Evolutionary conservation across 2,888 invertebrate genomes (phyloP), one percentile per base, ranked within the genome.

Genomic region (Hesperia comma): DNA sequence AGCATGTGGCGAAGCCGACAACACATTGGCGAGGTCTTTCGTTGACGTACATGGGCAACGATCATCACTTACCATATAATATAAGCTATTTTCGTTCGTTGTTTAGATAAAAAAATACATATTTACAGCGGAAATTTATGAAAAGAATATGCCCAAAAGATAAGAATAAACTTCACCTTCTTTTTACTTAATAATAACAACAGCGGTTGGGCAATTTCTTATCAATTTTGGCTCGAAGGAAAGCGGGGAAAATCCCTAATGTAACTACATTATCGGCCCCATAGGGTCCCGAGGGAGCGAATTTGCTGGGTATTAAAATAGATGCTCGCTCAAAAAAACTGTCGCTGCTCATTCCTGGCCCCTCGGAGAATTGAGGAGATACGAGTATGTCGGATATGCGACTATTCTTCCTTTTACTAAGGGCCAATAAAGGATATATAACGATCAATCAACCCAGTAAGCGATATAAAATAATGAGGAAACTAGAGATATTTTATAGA

Each of bases 221-320:
- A 64, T 64, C 64, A 64, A 64, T 58, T 64, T 43, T 21, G 41
- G 32, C 51, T 43, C 58, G 58, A 58, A 58, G 32, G 58, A 32
- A 58, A 53, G 41, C 57, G 32, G 26, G 57, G 63, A 41, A 53
- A 53, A 64, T 64, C 64, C 58, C 58, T 64, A 64, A 64, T 64
- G 64, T 58, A 54, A 43, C 53, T 58, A 64, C 64, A 58, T 64
- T 64, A 64, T 64, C 64, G 51, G 54, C 14, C 53, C 64, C 58
- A 32, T 64, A 41, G 49, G 58, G 17, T 64, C 64, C 17, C 53
- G 41, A n/a, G 64, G 64, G 64, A 64, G n/a, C 41, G 64, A 53
- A 64, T 64, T 58, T 64, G 64, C 53, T 64, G 64, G 32, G 64
- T 64, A 64, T 58, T 63, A 64, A 64, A 63, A 64, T 63, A 64